Evolutionary conservation across 2,888 invertebrate species (phyloP), one percentile per base, ranked within the genome.

Genomic region (Clanis bilineata): DNA sequence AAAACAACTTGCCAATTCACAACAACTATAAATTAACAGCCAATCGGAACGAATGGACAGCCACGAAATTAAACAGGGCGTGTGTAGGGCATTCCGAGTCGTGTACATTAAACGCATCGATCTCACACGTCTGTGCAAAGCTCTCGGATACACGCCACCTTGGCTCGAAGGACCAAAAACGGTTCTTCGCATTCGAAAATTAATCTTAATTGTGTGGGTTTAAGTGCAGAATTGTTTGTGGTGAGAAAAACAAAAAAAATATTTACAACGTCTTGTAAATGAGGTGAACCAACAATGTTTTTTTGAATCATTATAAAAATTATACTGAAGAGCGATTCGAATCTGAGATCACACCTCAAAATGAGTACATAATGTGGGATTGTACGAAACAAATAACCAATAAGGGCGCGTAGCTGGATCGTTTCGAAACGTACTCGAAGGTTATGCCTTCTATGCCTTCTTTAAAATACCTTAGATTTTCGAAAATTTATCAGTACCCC

Each of bases 31-130:
- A 91, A 91, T 90, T 89, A 85, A 79, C 75, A 77, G 70, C 76
- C 83, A 90, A 92, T 91, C 90, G 90, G 86, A 90, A 90, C 86
- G 83, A 91, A 91, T 91, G 90, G 90, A 90, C 91, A 89, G 82
- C 80, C 84, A 85, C 87, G 86, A 86, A 91, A 90, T 91, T 91
- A 90, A 89, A 86, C 86, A 82, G 75, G 76, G 72, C 73, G 73
- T 73, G 70, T 69, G 71, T 81, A 67, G 65, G 67, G 79, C 76
- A 75, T 84, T 90, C 85, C 89, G 88, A 90, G 89, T 83, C 87
- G 76, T 88, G 87, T 90, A 88, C 86, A 85, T 88, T 87, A 88
- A 77, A 79, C 79, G 82, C 88, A 90, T 90, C 90, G 90, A 90
- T 90, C 88, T 88, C 82, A 85, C 86, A 87, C 86, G 86, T 89